Base-by-base conservation (phyloP, 2,797 vertebrate genomes). In the Clarias fuscus region DNA sequence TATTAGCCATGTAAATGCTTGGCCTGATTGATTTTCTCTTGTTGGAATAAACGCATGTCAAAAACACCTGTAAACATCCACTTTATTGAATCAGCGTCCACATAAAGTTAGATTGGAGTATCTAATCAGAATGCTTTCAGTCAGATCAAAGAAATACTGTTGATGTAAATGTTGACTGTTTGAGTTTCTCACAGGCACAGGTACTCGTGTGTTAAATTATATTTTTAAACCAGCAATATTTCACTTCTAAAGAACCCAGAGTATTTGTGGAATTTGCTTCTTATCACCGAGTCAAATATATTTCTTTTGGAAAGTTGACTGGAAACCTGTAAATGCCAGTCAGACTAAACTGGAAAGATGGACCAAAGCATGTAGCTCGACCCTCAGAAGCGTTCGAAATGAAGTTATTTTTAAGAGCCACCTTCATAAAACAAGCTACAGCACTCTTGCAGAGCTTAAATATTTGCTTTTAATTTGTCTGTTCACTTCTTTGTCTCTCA, bases 381-480 rank as follows among this genome's bases (percentile, higher is more conserved):
- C 64, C 70, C 76, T 85, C 0, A 59, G 27, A 81, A 65, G 59
- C 10, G 7, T 70, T 22, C 0, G 33, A 14, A 70, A 68, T 18
- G 22, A 10, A 64, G 67, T 65, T 43, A 30, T 73, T 33, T 71
- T 40, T 13, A 48, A 53, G 59, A 43, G 24, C 27, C 40, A 59
- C 1, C 18, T 59, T 64, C n/a, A 40, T 62, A 43, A 80, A 33
- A n/a, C 3, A 3, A 15, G 22, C 59, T 15, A n/a, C 7, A 71
- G 40, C 30, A n/a, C 20, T 53, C 79, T 71, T 53, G 20, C 48
- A 68, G 48, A 43, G n/a, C 62, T 80, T 77, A 83, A 79, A 58
- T 48, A 1, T 33, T 78, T 48, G 6, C 22, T 71, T 43, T 88
- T 67, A 7, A 72, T 84, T 59, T 62, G 65, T 81, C 40, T 80